Base-by-base conservation (phyloP, 2,113 vertebrate species). In the Pristiophorus japonicus region DNA sequence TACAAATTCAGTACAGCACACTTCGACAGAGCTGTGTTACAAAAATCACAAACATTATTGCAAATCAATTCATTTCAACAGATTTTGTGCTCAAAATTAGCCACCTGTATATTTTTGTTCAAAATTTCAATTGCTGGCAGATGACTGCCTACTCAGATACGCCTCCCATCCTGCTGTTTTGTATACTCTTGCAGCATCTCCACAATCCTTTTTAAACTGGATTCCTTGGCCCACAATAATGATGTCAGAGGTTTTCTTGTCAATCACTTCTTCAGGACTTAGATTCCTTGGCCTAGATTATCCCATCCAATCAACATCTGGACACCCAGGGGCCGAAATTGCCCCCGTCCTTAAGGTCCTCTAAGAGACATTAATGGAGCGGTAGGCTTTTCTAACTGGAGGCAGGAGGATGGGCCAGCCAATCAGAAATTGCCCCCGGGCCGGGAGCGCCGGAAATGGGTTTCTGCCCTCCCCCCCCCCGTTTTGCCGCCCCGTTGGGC, bases 221-320 rank as follows among this genome's bases (percentile, higher is more conserved):
- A 99, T 98, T 18, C 99, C 99, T 45, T 99, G 98, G 95, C 99
- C 99, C 45, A 99, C 99, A 16, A 99, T 99, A 97, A 99, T 98
- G 97, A 99, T 96, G 95, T 99, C 99, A 66, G 98, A 99, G 96
- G 98, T 98, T 96, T 97, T 98, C 78, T 96, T 97, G n/a, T 92
- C 94, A 95, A 99, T 97, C 34, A 99, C 98, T 51, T 99, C 98
- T 87, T 98, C 97, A 0, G 98, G 99, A 93, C 97, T 98, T 38
- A 96, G 96, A 97, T 99, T 99, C 97, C 98, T 95, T 99, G 99
- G 88, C 99, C 99, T 91, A 99, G 97, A 51, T 55, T 96, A 96
- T 99, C 99, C 51, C 51, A 51, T 51, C 51, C 51, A 51, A 51
- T 51, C 51, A 51, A 4, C 51, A 51, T 51, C 51, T 51, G 51